Evolutionary conservation across 2,888 invertebrate species (phyloP).

Genomic region (Nebria salina): DNA sequence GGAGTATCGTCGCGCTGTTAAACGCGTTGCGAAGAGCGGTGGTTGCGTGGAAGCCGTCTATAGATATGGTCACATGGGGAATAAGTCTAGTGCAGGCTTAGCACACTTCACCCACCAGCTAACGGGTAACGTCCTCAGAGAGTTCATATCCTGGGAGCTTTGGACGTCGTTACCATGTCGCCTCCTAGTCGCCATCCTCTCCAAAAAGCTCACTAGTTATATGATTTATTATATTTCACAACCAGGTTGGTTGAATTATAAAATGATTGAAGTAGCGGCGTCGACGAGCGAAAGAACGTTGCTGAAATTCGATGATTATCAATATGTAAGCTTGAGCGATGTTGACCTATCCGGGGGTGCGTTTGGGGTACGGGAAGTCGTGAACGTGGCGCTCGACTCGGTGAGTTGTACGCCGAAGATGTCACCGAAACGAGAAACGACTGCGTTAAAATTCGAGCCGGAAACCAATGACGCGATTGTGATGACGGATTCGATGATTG

Average conservation of each 20-base stretch:
- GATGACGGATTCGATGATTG: conserved; percentile 48
- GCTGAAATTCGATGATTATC: conserved; percentile 54
- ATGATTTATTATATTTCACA: conserved; percentile 64
- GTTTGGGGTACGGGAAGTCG: conserved; percentile 4
- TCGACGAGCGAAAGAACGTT: conserved; percentile 51
- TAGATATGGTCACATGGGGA: conserved; percentile 61
- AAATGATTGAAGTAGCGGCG: conserved; percentile 52
- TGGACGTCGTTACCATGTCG: conserved; percentile 75
- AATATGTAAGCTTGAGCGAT: conserved; percentile 51
- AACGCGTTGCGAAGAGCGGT: conserved; percentile 65
- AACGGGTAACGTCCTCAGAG: conserved; percentile 68
- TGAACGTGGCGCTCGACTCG: not conserved
- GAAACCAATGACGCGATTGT: conserved; percentile 17
- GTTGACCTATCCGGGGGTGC: conserved; percentile 48
- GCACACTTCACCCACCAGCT: conserved; percentile 70
- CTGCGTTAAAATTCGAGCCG: not conserved
- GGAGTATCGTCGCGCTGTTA: conserved; percentile 71
- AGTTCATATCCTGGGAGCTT: conserved; percentile 74
- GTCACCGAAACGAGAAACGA: conserved; percentile 35
- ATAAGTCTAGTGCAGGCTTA: conserved; percentile 61
- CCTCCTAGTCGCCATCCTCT: conserved; percentile 69
- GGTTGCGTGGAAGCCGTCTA: conserved; percentile 65
- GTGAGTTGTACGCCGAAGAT: conserved; percentile 34
- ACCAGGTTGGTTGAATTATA: conserved; percentile 65
- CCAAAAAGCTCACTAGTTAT: conserved; percentile 67